Evolutionary conservation across 2,113 vertebrate genomes (phyloP), one percentile per base, ranked within the genome.

Genomic region (Chloroceryle aenea): DNA sequence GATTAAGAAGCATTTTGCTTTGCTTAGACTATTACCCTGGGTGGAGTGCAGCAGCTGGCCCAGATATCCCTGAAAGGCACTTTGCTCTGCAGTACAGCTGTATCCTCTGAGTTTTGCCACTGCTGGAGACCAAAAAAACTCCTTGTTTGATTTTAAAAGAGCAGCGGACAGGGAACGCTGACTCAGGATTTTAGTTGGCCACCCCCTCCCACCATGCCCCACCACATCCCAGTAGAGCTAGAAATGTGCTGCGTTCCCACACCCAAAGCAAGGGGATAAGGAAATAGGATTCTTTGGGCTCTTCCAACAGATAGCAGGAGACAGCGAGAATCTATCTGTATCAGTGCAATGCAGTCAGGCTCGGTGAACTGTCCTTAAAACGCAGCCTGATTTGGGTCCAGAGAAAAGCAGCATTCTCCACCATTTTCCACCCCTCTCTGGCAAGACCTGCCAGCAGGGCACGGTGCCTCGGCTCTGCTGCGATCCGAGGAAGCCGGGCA

Each of bases 11-110:
- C 42, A 7, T 79, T 93, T 91, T 55, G 81, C 87, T 89, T 85
- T 82, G 67, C 93, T 91, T 94, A 95, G 90, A 26, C 78, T 79
- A 16, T 76, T 73, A 81, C 52, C 56, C 61, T 92, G 95, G 94
- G 96, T 92, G 96, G 94, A 96, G 90, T 55, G 22, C 85, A 47
- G 79, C 75, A 94, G 85, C 88, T 45, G 63, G 53, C 68, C 94
- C 94, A 94, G 75, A 58, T 32, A 93, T 73, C 88, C 94, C 85
- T 66, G 90, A 87, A 90, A 95, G 92, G 90, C 95, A 66, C 47
- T 87, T 25, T 36, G 64, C 87, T 29, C 66, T 1, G 30, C 80
- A 66, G 74, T 12, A n/a, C 91, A 81, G 89, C 89, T 90, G 93
- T 20, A 63, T 78, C 58, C 66, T 85, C 73, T 0, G 8, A 63